Base-by-base conservation (phyloP, 2,797 vertebrate genomes). In the Siniperca undulata region DNA sequence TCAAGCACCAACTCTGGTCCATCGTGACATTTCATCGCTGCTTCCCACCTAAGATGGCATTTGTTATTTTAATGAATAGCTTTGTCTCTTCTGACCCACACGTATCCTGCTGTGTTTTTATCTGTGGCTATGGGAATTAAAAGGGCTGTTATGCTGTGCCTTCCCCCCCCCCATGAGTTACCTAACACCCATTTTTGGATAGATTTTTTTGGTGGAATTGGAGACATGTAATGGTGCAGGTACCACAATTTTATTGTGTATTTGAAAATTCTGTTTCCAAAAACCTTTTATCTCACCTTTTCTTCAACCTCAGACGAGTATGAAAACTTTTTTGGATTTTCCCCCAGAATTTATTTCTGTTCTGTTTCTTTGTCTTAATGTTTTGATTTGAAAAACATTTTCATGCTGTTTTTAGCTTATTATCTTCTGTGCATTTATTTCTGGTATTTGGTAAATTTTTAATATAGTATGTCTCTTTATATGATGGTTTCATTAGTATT, bases 31-130 rank as follows among this genome's bases (percentile, higher is more conserved):
- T 50, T 79, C 12, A 12, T 1, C 3, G 9, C 62, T 12, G 62
- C 44, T 40, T 66, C 62, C 44, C 70, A 60, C 53, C 22, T 19
- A 8, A 50, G 44, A 10, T 24, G 64, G 5, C n/a, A 38, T 64
- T 73, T 60, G 53, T 60, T 74, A 61, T 69, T 61, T 52, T 55
- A 70, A 65, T 53, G 66, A 46, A 64, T 34, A 16, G 34, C 22
- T 42, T 22, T 3, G 67, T 27, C 5, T 71, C 42, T 11, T 24
- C 34, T 56, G 62, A 55, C 68, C 53, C 44, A 1, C 44, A 20
- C 8, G 2, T 1, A 11, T 22, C 61, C 50, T 40, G 34, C 40
- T 46, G 52, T 40, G 40, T 83, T 40, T n/a, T 40, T 7, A 30
- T 52, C 30, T 11, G 53, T 9, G 16, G 30, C 7, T 46, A 16